Evolutionary conservation across 2,797 vertebrate species (phyloP), one percentile per base, ranked within the genome.

Genomic region (Myripristis murdjan): DNA sequence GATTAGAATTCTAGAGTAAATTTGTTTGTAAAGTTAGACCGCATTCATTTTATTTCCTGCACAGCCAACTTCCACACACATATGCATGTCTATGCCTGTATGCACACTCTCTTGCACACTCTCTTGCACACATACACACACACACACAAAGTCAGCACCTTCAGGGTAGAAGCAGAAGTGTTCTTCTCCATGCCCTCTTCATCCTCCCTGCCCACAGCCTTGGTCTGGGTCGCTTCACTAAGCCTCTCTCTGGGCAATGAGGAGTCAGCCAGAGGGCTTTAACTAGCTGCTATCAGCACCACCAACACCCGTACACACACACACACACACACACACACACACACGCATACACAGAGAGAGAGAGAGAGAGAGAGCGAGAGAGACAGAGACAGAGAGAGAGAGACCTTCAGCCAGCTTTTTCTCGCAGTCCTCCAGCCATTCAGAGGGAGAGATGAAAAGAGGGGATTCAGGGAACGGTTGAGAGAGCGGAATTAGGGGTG

Each of bases 401-500:
- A 37, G 33, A 14, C 64, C 78, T 80, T 71, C 51, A 78, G 78
- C 76, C 79, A 84, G 83, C 73, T 86, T 83, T 58, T 79, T 79
- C 44, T 71, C 74, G 70, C 76, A 73, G 78, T 74, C 53, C 57
- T 62, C 70, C 73, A 65, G 71, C 82, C 80, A 84, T 87, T 89
- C 87, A 87, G 49, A 66, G 28, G 75, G 64, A 61, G 64, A 89
- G 86, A 90, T 91, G 89, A 91, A 91, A 88, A 89, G 84, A 87
- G 73, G 57, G 80, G 81, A 90, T 90, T 90, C 81, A 87, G 83
- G 70, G 79, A 82, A 80, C 22, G 31, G 75, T 79, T 41, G 72
- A 80, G 83, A 63, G 73, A 86, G 79, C 77, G 69, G 81, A 88
- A 88, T 79, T 77, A 73, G 81, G 78, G 58, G 80, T 58, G 5